Percentiles rank a stretch among this genome's conserved stretches.
Evolutionary conservation across 2,113 vertebrate genomes (phyloP).

Genomic region (Solea solea): DNA sequence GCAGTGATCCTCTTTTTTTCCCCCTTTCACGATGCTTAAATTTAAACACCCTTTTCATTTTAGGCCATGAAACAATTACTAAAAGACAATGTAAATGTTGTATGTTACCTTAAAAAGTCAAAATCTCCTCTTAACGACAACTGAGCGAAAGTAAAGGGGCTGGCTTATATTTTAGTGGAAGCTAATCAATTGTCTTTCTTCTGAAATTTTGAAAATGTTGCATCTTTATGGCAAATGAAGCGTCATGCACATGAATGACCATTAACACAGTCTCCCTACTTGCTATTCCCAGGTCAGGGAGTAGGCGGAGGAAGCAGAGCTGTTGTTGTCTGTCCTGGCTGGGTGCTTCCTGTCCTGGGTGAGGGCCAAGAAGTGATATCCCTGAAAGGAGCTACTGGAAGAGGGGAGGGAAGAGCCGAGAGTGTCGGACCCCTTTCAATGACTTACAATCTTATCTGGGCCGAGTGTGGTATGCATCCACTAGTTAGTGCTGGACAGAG

Average conservation of each 20-base stretch:
- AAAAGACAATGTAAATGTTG: too few species aligned
- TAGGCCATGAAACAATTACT: too few species aligned
- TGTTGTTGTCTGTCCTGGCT: conserved; percentile 52
- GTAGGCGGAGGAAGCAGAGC: conserved; percentile 53
- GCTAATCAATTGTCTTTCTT: too few species aligned
- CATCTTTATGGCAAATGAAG: too few species aligned
- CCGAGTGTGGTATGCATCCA: conserved; percentile 73
- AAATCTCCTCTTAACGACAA: too few species aligned
- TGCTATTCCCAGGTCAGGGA: conserved; percentile 35
- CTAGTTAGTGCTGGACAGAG: conserved; percentile 58
- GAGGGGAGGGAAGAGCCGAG: conserved; percentile 54
- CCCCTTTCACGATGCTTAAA: too few species aligned
- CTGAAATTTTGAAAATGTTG: too few species aligned
- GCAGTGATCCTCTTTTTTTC: too few species aligned
- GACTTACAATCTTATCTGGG: conserved; percentile 77
- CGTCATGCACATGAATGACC: not conserved
- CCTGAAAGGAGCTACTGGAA: conserved; percentile 72
- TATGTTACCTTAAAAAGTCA: too few species aligned
- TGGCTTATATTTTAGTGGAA: too few species aligned
- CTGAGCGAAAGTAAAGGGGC: too few species aligned
- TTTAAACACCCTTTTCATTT: too few species aligned
- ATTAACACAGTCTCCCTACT: conserved; percentile 26
- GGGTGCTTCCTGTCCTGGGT: conserved; percentile 78
- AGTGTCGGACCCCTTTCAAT: conserved; percentile 71
- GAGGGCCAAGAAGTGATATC: conserved; percentile 68